These are phyloP conservation scores for Drosophila merina DNA, from an alignment of 2,888 invertebrate species.

Conservation along the genomic window DNA sequence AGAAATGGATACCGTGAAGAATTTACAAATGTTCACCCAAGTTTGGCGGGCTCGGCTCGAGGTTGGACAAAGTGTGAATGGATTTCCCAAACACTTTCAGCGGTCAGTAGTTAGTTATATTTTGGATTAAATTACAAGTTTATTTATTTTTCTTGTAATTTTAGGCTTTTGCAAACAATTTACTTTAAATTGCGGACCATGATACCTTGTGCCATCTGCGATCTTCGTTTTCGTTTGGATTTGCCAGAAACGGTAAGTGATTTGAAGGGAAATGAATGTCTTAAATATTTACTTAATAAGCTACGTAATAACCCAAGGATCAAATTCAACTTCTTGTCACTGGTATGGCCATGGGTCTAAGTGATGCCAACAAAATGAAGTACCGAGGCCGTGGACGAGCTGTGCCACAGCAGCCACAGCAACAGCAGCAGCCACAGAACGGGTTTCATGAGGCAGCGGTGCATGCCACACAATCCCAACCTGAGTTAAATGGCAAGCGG, in stretches of 20 bases:
- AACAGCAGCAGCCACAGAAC: slow-evolving; percentile 54
- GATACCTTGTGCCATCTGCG: slow-evolving; percentile 93
- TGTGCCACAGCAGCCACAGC: slow-evolving; percentile 17
- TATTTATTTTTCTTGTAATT: slow-evolving; percentile 13
- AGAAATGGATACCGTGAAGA: slow-evolving; percentile 88
- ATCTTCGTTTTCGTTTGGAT: slow-evolving; percentile 92
- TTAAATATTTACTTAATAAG: background rate
- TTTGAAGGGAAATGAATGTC: background rate
- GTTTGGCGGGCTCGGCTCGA: slow-evolving; percentile 89
- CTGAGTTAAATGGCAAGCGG: slow-evolving; percentile 72
- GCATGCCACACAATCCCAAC: slow-evolving; percentile 57
- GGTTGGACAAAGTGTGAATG: slow-evolving; percentile 84
- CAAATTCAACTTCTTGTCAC: slow-evolving; percentile 89
- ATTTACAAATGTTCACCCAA: slow-evolving; percentile 93
- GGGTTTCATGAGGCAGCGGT: slow-evolving; percentile 57
- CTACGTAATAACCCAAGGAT: slow-evolving; percentile 82
- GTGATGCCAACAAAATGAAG: slow-evolving; percentile 86
- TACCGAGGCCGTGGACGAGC: slow-evolving; percentile 81
- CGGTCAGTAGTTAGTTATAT: slow-evolving; percentile 63
- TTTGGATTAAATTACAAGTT: background rate
- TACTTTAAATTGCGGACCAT: slow-evolving; percentile 95
- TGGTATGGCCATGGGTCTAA: slow-evolving; percentile 92
- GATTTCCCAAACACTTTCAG: slow-evolving; percentile 86
- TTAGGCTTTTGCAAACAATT: slow-evolving; percentile 88
- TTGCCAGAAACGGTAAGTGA: slow-evolving; percentile 90